A percentile compares a stretch with the other conserved stretches of the same genome.
Conservation (phyloP, 2,888 invertebrate genomes). For the Nomada fabriciana region DNA sequence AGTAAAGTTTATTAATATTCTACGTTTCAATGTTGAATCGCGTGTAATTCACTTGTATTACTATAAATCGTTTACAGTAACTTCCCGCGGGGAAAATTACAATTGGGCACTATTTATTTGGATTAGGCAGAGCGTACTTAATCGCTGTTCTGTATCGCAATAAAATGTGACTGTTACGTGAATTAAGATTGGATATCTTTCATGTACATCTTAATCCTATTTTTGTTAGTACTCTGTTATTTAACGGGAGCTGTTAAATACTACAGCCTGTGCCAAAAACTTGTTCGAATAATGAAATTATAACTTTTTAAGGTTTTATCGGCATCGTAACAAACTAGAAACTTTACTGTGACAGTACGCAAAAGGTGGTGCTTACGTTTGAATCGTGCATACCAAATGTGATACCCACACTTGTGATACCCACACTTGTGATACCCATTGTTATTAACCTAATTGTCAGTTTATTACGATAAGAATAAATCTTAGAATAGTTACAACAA, state of each 20-base stretch:
- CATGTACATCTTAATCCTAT: background rate
- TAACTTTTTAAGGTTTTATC: background rate
- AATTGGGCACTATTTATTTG: background rate
- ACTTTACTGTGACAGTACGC: background rate
- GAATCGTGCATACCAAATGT: background rate
- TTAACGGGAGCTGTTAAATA: background rate
- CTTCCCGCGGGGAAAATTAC: background rate
- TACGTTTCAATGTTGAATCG: too few species aligned
- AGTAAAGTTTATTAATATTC: too few species aligned
- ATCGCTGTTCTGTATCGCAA: background rate
- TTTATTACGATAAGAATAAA: constrained; percentile 1
- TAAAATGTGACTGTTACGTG: background rate
- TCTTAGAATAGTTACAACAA: background rate
- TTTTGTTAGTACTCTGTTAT: background rate
- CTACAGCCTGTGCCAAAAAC: background rate
- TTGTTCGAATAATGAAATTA: constrained; percentile 4
- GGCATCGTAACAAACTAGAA: background rate
- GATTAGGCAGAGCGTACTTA: background rate
- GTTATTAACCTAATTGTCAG: background rate
- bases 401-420: background rate
- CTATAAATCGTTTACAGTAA: background rate
- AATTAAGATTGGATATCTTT: background rate
- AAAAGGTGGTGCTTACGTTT: background rate
- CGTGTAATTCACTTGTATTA: too few species aligned
- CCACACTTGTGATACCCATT: background rate